Conservation (phyloP, 2,113 vertebrate species). For the human (Homo sapiens) region DNA sequence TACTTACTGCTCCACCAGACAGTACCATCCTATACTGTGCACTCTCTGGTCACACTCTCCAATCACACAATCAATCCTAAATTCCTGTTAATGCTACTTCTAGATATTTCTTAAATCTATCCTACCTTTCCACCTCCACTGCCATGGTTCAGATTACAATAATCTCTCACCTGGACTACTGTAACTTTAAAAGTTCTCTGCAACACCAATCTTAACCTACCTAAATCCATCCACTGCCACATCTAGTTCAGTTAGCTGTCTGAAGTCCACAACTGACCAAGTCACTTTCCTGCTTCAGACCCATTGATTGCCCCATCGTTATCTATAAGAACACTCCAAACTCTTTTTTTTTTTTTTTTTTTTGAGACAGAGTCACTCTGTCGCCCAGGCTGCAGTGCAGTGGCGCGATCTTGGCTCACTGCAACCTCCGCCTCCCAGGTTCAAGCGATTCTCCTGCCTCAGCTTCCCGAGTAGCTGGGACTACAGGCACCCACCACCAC, state of each 20-base stretch:
- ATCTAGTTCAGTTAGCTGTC: neutral
- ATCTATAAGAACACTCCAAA: neutral
- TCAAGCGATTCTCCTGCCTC: no score
- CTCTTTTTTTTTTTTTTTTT: neutral
- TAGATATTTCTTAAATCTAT: neutral
- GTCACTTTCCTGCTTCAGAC: neutral
- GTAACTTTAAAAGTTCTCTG: neutral
- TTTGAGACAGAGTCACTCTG: no score
- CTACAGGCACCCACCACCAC: no score
- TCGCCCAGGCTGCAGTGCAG: no score
- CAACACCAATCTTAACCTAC: neutral
- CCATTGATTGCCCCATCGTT: neutral
- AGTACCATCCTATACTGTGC: neutral
- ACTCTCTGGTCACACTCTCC: neutral
- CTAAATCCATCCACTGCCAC: neutral
- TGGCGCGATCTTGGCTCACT: no score
- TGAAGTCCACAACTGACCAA: neutral
- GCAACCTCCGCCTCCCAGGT: no score
- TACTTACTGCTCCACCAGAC: neutral
- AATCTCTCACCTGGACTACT: neutral
- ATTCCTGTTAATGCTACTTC: neutral
- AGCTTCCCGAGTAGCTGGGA: no score
- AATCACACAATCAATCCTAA: neutral
- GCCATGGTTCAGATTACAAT: neutral
- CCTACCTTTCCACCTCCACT: neutral